Conservation (phyloP, 1,140 invertebrate species). For the Macrocentrus cingulum region DNA sequence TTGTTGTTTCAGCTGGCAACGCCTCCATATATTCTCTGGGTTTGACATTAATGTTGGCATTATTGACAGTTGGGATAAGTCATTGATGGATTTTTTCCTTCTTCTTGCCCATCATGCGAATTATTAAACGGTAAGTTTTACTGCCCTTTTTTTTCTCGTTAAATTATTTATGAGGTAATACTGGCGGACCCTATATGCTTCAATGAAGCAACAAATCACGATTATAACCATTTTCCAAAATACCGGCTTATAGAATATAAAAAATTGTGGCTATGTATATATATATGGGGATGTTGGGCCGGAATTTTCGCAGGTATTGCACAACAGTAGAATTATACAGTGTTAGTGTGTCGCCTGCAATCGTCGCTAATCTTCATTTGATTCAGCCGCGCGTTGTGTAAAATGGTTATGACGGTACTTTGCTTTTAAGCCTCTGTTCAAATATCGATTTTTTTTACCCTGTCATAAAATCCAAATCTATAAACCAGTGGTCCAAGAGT, state of each 20-base stretch:
- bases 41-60: background rate
- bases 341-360: background rate
- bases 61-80: background rate
- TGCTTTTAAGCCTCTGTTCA: background rate
- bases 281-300: background rate
- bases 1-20: conserved; percentile 8
- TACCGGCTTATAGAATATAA: too few species aligned
- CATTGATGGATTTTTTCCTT: conserved; percentile 5
- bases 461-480: too few species aligned
- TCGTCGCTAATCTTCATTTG: conserved; percentile 26
- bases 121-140: too few species aligned
- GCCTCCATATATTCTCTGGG: conserved; percentile 6
- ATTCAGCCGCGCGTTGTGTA: conserved; percentile 10
- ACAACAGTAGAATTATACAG: background rate
- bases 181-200: too few species aligned
- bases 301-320: background rate
- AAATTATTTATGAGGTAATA: too few species aligned
- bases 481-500: too few species aligned
- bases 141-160: too few species aligned
- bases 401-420: conserved; percentile 6
- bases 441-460: background rate
- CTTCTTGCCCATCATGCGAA: too few species aligned
- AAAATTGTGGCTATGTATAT: background rate
- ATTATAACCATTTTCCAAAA: too few species aligned
- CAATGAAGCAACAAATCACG: too few species aligned